Evolutionary conservation across 2,888 invertebrate genomes (phyloP).

Genomic region (Agrochola litura): DNA sequence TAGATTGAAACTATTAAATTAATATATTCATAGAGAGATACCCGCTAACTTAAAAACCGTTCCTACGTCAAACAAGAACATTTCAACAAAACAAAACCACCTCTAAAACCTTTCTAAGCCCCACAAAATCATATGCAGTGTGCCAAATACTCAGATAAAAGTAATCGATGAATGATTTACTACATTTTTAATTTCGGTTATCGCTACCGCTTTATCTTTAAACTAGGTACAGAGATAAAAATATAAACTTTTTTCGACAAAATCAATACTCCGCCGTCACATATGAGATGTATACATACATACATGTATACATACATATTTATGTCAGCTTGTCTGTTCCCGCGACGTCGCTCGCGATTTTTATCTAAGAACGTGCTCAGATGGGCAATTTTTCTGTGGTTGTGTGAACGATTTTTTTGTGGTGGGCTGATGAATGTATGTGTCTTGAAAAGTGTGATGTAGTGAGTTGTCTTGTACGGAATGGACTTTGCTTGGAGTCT

Average conservation of each 20-base stretch:
- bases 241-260: slow-evolving; percentile 79
- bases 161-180: slow-evolving; percentile 78
- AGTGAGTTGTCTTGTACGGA: not conserved
- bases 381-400: slow-evolving; percentile 32
- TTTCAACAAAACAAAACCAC: not conserved
- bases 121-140: slow-evolving; percentile 21
- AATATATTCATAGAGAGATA: too few relatives aligned
- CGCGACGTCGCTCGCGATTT: slow-evolving; percentile 60
- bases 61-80: too few relatives aligned
- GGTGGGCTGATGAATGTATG: not conserved
- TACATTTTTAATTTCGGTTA: slow-evolving; percentile 86
- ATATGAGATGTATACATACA: slow-evolving; percentile 48
- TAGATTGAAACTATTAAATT: too few relatives aligned
- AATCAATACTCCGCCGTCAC: slow-evolving; percentile 78
- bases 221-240: slow-evolving; percentile 81
- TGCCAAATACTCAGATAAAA: slow-evolving; percentile 67
- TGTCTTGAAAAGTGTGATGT: not conserved
- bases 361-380: slow-evolving; percentile 55
- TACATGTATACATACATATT: slow-evolving; percentile 52
- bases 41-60: not conserved
- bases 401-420: not conserved
- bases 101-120: not conserved
- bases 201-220: slow-evolving; percentile 81
- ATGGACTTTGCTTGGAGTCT: not conserved
- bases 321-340: slow-evolving; percentile 54